Percentiles rank a stretch among this genome's conserved stretches.
phyloP scores from a whole-genome alignment of 2,888 invertebrate species.

The Sinelater perroti region DNA sequence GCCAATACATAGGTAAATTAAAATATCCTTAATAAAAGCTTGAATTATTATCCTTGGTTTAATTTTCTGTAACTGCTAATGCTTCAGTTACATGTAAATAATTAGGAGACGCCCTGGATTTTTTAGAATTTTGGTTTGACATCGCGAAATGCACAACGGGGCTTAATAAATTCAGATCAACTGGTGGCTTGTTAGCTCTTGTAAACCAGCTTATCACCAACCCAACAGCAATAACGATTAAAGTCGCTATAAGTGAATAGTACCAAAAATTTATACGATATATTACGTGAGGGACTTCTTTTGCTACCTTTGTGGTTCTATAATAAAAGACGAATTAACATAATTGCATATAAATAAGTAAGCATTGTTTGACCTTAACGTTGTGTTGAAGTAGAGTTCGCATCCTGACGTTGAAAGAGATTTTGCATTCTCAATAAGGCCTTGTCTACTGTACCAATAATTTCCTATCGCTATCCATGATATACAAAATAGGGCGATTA shows the following conservation, averaged over 20 bases:
- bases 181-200: slow-evolving; percentile 40
- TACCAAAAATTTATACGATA: slow-evolving; percentile 24
- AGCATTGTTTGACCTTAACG: too few relatives aligned
- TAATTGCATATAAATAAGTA: too few relatives aligned
- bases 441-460: slow-evolving; percentile 49
- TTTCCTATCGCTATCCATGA: slow-evolving; percentile 66
- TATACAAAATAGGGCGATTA: slow-evolving; percentile 63
- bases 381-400: slow-evolving; percentile 12
- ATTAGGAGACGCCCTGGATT: too few relatives aligned
- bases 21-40: too few relatives aligned
- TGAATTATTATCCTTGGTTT: too few relatives aligned
- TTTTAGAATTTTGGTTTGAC: slow-evolving; percentile 58
- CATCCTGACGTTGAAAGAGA: slow-evolving; percentile 24
- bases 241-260: neutral
- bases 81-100: too few relatives aligned
- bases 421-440: neutral
- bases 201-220: slow-evolving; percentile 24
- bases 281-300: slow-evolving; percentile 16
- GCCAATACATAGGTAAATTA: too few relatives aligned
- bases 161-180: slow-evolving; percentile 68
- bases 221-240: slow-evolving; percentile 12
- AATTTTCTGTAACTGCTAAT: too few relatives aligned
- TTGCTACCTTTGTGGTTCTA: too few relatives aligned
- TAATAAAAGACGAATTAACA: too few relatives aligned
- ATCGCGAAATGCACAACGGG: slow-evolving; percentile 68